phyloP scores from a whole-genome alignment of 2,888 invertebrate genomes.

The Phasia obesa region DNA sequence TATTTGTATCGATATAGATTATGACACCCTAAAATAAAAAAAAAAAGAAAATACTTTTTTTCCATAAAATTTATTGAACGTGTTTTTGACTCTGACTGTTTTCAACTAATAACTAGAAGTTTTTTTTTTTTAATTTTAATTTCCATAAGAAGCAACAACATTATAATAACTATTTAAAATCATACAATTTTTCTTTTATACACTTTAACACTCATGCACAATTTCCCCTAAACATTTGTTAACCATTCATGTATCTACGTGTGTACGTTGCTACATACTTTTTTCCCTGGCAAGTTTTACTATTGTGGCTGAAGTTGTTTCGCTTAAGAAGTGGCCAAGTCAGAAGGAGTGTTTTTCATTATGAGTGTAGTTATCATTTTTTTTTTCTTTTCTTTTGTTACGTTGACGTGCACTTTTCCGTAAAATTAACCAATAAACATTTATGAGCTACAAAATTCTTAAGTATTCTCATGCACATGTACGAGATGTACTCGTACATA shows the following conservation, averaged over 20 bases:
- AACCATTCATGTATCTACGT: slow-evolving; percentile 30
- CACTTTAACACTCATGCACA: slow-evolving; percentile 59
- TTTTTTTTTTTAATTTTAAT: not conserved
- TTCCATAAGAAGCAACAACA: slow-evolving; percentile 22
- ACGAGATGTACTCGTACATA: slow-evolving; percentile 24
- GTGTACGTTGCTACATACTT: not conserved
- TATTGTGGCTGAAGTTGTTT: slow-evolving; percentile 13
- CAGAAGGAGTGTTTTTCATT: not conserved
- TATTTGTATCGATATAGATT: too few species aligned
- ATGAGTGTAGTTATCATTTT: slow-evolving; percentile 3
- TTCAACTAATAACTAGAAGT: slow-evolving; percentile 11
- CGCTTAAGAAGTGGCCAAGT: not conserved
- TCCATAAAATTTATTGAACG: not conserved
- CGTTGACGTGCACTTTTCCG: slow-evolving; percentile 63
- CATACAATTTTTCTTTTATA: slow-evolving; percentile 52
- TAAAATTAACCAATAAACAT: slow-evolving; percentile 73
- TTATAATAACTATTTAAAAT: slow-evolving; percentile 57
- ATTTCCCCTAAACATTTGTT: slow-evolving; percentile 56
- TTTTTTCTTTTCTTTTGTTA: slow-evolving; percentile 36
- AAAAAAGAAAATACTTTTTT: not conserved
- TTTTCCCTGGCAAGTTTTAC: not conserved
- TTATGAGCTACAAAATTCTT: slow-evolving; percentile 71
- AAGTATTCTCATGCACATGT: slow-evolving; percentile 42
- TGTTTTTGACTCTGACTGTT: slow-evolving; percentile 6
- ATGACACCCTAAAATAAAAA: not conserved